A percentile compares a stretch with the other conserved stretches of the same genome.
Conservation (phyloP, 2,113 vertebrate genomes). For the Labeo rohita region DNA sequence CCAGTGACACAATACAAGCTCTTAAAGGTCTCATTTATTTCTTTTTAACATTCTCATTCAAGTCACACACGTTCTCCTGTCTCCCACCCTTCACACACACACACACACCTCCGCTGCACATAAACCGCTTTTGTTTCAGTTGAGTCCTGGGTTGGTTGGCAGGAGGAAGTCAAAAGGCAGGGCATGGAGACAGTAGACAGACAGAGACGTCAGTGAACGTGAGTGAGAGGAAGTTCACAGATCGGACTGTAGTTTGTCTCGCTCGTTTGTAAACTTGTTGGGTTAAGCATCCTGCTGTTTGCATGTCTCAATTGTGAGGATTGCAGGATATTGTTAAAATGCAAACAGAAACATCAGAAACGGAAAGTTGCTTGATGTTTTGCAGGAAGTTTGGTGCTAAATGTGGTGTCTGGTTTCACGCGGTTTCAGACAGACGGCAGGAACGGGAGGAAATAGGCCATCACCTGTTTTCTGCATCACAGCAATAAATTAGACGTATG, state of each 20-base stretch:
- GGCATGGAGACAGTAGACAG: neutral
- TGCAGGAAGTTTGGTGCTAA: neutral
- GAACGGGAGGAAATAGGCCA: neutral
- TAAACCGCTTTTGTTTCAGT: neutral
- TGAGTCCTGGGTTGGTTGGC: neutral
- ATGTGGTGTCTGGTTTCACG: neutral
- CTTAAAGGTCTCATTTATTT: neutral
- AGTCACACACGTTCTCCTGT: neutral
- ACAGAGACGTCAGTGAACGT: neutral
- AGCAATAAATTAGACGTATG: neutral
- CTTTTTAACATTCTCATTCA: conserved; percentile 17
- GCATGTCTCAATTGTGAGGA: neutral
- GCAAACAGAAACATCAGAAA: neutral
- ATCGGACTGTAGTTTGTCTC: neutral
- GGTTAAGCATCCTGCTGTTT: neutral
- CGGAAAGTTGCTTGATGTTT: neutral
- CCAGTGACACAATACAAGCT: too few species aligned
- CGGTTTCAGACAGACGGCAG: neutral
- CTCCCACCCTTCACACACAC: neutral
- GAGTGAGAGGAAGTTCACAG: conserved; percentile 6
- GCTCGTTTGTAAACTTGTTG: neutral
- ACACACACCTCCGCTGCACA: neutral
- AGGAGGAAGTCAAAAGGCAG: neutral
- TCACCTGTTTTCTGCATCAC: neutral
- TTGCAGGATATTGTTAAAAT: neutral